A percentile compares a stretch with the other conserved stretches of the same genome.
Conservation (phyloP, 2,888 invertebrate species). For the Cerastis rubricosa region DNA sequence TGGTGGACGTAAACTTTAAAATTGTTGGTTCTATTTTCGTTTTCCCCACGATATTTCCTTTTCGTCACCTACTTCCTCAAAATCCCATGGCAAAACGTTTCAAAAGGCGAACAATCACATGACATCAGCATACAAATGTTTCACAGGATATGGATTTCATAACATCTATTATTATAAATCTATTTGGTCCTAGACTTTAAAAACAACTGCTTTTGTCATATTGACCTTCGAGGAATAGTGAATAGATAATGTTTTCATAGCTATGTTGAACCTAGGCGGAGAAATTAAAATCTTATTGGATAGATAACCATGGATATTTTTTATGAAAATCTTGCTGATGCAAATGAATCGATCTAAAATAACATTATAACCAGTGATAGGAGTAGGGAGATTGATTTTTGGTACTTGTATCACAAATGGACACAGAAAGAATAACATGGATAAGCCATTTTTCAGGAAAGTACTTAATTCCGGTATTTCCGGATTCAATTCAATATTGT, state of each 20-base stretch:
- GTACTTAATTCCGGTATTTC: no score
- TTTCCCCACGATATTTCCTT: not conserved
- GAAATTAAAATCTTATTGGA: not conserved
- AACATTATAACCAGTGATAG: no score
- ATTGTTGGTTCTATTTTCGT: no score
- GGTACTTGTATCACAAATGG: no score
- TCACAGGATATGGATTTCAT: conserved; percentile 63
- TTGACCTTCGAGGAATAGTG: conserved; percentile 61
- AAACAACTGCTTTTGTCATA: conserved; percentile 70
- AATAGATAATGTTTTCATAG: conserved; percentile 69
- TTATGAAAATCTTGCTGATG: conserved; percentile 3
- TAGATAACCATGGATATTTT: conserved; percentile 3
- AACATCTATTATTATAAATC: conserved; percentile 68
- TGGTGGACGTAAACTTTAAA: no score
- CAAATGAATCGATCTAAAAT: not conserved
- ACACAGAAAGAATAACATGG: no score
- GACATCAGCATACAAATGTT: conserved; percentile 48
- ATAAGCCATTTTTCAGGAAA: no score
- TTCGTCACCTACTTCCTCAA: conserved; percentile 10
- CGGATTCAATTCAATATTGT: no score
- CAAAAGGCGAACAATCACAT: conserved; percentile 42
- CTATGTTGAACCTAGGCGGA: not conserved
- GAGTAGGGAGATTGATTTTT: no score
- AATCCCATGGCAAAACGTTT: conserved; percentile 12
- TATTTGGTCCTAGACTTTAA: conserved; percentile 59